These are phyloP conservation scores for Sinocyclocheilus anophthalmus DNA, from an alignment of 2,113 vertebrate genomes.

Conservation along the genomic window DNA sequence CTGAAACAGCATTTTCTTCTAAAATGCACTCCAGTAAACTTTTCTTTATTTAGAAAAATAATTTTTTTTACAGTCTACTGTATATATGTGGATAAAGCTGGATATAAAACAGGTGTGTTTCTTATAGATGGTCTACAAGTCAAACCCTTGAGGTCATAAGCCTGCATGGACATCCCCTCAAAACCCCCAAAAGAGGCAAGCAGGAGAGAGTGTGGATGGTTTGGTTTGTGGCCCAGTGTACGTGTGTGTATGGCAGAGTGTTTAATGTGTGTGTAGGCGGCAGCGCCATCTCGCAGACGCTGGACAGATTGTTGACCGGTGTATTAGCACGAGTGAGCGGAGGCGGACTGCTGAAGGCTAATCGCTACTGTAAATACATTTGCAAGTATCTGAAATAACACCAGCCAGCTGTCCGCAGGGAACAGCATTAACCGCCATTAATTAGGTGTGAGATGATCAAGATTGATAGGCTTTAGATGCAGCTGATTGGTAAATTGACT, in stretches of 20 bases:
- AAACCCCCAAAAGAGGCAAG: neutral
- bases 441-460: slow-evolving; percentile 57
- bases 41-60: too few relatives aligned
- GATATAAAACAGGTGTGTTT: neutral
- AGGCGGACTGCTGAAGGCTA: slow-evolving; percentile 41
- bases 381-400: slow-evolving; percentile 42
- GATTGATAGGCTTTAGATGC: slow-evolving; percentile 27
- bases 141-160: neutral
- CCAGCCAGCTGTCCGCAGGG: slow-evolving; percentile 33
- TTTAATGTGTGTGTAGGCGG: slow-evolving; percentile 67
- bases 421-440: slow-evolving; percentile 29
- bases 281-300: slow-evolving; percentile 62
- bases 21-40: too few relatives aligned
- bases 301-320: slow-evolving; percentile 68
- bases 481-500: slow-evolving; percentile 61
- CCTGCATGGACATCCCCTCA: neutral
- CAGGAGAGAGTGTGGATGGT: slow-evolving; percentile 57
- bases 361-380: slow-evolving; percentile 57
- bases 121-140: slow-evolving; percentile 63
- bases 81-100: neutral
- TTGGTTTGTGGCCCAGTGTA: slow-evolving; percentile 44
- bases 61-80: too few relatives aligned
- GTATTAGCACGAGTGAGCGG: slow-evolving; percentile 51
- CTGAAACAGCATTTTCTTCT: too few relatives aligned
- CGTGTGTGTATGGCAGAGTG: slow-evolving; percentile 18